Conservation (phyloP, 2,113 vertebrate genomes). For the Bagarius yarrelli region DNA sequence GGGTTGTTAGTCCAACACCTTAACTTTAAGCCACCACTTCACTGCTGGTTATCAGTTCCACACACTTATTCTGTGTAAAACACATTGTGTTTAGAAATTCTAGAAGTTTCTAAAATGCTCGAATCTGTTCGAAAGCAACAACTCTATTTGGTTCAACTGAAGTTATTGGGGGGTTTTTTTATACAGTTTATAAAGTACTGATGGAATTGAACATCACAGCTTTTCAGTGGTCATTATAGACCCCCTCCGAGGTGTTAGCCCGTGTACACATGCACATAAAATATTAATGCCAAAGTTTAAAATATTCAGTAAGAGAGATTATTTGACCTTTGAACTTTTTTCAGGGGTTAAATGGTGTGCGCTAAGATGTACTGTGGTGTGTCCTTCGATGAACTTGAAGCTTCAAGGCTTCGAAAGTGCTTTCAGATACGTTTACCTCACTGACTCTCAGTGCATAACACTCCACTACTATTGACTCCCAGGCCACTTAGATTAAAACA, state of each 20-base stretch:
- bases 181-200: background rate
- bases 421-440: background rate
- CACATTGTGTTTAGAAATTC: no score
- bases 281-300: conserved; percentile 38
- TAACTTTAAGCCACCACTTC: no score
- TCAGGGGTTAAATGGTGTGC: no score
- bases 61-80: no score
- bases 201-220: background rate
- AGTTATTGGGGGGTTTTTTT: background rate
- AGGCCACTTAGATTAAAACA: background rate
- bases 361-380: background rate
- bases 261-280: conserved; percentile 28
- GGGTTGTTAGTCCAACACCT: no score
- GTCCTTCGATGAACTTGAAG: background rate
- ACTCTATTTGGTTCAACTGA: background rate
- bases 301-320: conserved; percentile 38
- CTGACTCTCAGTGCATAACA: background rate
- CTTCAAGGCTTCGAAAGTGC: background rate
- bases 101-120: no score
- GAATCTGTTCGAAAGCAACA: background rate
- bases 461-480: conserved; percentile 8
- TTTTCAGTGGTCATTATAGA: background rate
- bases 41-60: no score
- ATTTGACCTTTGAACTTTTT: background rate
- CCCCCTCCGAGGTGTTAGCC: background rate